Evolutionary conservation across 2,113 vertebrate species (phyloP).

Genomic region (Paradisaea rubra): DNA sequence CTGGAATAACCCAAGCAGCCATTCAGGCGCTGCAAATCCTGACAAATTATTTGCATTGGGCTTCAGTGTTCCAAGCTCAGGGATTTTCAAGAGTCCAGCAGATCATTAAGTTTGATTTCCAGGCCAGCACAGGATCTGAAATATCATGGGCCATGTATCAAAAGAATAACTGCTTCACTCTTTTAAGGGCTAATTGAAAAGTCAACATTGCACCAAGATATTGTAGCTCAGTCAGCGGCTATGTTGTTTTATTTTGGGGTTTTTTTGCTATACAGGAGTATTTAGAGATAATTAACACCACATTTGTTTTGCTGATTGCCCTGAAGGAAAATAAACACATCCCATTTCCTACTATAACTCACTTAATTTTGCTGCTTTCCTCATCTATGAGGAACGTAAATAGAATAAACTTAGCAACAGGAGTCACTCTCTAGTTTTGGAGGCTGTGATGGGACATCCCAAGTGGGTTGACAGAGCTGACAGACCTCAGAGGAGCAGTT

Average conservation of each 20-base stretch:
- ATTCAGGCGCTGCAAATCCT: not conserved
- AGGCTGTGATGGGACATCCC: not conserved
- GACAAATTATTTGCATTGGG: not conserved
- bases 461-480: not conserved
- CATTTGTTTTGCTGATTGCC: not conserved
- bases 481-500: not conserved
- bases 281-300: not conserved
- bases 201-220: not conserved
- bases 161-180: not conserved
- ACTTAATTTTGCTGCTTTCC: not conserved
- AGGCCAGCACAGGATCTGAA: not conserved
- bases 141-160: not conserved
- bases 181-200: not conserved
- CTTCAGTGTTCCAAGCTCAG: not conserved
- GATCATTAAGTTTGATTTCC: not conserved
- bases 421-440: not conserved
- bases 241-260: not conserved
- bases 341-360: not conserved
- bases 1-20: not conserved
- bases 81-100: not conserved
- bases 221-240: not conserved
- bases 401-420: not conserved
- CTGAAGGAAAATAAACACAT: not conserved
- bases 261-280: not conserved
- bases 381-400: not conserved